These are phyloP conservation scores for Phainopepla nitens DNA, from an alignment of 2,113 vertebrate genomes.

Conservation along the genomic window DNA sequence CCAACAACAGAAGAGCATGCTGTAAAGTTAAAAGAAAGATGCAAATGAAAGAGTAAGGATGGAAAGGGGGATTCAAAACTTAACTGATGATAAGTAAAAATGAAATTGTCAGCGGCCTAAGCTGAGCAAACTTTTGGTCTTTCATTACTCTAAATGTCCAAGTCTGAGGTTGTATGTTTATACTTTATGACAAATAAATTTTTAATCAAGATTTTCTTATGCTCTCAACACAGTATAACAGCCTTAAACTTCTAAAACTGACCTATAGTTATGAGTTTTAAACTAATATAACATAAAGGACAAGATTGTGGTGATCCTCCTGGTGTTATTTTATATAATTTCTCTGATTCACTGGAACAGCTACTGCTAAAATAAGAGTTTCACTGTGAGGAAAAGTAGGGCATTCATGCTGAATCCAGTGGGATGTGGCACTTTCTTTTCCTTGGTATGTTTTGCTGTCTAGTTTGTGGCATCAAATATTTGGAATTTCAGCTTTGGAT, in stretches of 20 bases:
- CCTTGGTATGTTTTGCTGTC: background rate
- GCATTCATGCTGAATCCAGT: background rate
- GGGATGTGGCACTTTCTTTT: background rate
- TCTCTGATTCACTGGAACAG: background rate
- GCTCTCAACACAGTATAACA: background rate
- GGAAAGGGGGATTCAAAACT: background rate
- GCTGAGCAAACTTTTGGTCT: background rate
- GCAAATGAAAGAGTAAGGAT: background rate
- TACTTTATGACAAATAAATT: background rate
- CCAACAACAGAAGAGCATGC: background rate
- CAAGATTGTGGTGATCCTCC: background rate
- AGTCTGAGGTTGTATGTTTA: background rate
- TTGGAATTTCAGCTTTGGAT: background rate
- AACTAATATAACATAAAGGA: background rate
- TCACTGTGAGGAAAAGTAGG: background rate
- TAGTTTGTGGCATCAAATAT: background rate
- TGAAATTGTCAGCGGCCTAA: background rate
- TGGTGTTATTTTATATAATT: background rate
- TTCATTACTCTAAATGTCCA: background rate
- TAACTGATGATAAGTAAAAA: background rate
- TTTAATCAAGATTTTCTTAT: background rate
- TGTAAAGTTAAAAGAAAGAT: background rate
- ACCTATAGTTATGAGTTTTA: background rate
- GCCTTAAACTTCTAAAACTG: background rate
- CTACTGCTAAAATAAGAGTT: background rate